A percentile compares a stretch with the other conserved stretches of the same genome.
Evolutionary conservation across 64 coral and sea anemone species (phyloP).

Genomic region (Montipora capricornis): DNA sequence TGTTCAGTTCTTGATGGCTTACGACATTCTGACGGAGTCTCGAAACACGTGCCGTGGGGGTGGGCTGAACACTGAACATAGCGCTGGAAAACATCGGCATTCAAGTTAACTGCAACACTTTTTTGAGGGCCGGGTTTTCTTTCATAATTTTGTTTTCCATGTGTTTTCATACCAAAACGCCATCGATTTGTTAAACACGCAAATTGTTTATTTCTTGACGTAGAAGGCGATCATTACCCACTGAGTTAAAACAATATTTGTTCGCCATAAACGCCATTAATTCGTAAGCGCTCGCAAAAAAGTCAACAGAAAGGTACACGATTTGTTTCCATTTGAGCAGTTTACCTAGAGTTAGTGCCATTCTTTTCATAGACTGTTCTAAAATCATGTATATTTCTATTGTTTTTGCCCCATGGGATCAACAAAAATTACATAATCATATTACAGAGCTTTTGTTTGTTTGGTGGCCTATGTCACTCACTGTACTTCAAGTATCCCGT

Average conservation of each 20-base stretch:
- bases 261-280: neutral
- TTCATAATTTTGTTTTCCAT: neutral
- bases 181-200: slow-evolving; percentile 35
- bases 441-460: slow-evolving; percentile 11
- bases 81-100: neutral
- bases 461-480: neutral
- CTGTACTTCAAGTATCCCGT: neutral
- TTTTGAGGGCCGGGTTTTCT: neutral
- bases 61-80: slow-evolving; percentile 16
- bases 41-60: slow-evolving; percentile 42
- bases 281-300: neutral
- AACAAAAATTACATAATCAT: slow-evolving; percentile 38
- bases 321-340: neutral
- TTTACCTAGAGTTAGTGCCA: neutral
- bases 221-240: slow-evolving; percentile 2
- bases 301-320: neutral
- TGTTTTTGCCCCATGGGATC: neutral
- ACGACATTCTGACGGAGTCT: slow-evolving; percentile 2
- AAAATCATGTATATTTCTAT: slow-evolving; percentile 4
- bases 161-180: neutral
- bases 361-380: neutral
- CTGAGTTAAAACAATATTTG: slow-evolving; percentile 2
- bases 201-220: slow-evolving; percentile 43
- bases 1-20: neutral
- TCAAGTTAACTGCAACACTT: neutral